Conservation (phyloP, 2,797 vertebrate genomes). For the Erpetoichthys calabaricus region DNA sequence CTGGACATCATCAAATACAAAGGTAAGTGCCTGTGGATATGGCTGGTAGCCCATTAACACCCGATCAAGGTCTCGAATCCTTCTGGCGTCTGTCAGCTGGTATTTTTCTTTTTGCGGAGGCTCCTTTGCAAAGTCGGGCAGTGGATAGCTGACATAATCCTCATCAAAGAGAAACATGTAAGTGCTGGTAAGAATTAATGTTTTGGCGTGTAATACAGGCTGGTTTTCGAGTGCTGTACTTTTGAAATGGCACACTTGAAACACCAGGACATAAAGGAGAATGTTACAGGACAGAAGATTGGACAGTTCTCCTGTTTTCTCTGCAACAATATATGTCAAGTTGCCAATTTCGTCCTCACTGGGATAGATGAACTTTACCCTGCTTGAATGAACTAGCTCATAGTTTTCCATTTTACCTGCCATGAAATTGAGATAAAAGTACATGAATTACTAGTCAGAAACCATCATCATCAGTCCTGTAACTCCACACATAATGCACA, state of each 20-base stretch:
- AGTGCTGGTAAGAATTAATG: conserved; percentile 76
- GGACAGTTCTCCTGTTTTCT: conserved; percentile 55
- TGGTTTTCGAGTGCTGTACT: conserved; percentile 24
- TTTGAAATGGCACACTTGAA: conserved; percentile 49
- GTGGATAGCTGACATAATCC: conserved; percentile 87
- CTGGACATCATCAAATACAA: conserved; percentile 85
- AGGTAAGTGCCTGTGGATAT: conserved; percentile 77
- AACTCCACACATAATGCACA: no score
- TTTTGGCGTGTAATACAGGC: conserved; percentile 63
- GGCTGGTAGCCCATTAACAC: conserved; percentile 91
- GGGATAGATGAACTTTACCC: conserved; percentile 90
- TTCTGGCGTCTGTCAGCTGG: conserved; percentile 69
- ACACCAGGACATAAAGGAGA: conserved; percentile 81
- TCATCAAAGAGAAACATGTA: conserved; percentile 86
- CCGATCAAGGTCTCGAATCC: conserved; percentile 83
- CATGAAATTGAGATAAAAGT: conserved; percentile 14
- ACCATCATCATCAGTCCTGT: no score
- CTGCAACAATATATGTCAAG: conserved; percentile 80
- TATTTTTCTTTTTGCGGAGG: conserved; percentile 84
- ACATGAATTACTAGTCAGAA: no score
- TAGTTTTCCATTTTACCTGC: conserved; percentile 95
- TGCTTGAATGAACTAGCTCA: conserved; percentile 91
- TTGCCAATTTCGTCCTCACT: conserved; percentile 95
- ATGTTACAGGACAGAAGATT: conserved; percentile 62
- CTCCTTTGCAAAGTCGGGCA: conserved; percentile 90